Evolutionary conservation across 1,140 invertebrate species (phyloP).

Genomic region (Diorhabda carinulata): DNA sequence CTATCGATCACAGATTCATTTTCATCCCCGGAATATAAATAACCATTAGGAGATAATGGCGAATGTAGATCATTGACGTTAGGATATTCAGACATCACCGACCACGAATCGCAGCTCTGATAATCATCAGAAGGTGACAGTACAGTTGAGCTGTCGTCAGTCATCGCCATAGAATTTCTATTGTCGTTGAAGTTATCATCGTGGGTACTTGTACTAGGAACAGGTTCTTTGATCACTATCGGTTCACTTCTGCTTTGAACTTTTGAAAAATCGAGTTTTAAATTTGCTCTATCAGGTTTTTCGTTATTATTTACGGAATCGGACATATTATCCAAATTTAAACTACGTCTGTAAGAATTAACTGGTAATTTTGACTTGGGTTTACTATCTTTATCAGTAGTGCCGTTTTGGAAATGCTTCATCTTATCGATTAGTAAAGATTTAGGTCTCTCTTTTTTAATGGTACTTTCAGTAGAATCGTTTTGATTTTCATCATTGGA

Average conservation of each 20-base stretch:
- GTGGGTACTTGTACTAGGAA: slow-evolving; percentile 46
- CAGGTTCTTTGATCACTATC: slow-evolving; percentile 51
- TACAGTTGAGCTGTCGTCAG: slow-evolving; percentile 47
- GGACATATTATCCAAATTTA: slow-evolving; percentile 38
- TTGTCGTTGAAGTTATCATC: slow-evolving; percentile 48
- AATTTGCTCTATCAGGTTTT: slow-evolving; percentile 49
- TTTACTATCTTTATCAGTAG: slow-evolving; percentile 30
- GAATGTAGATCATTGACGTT: slow-evolving; percentile 46
- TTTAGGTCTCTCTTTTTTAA: slow-evolving; percentile 33
- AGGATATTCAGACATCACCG: slow-evolving; percentile 59
- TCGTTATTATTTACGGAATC: slow-evolving; percentile 27
- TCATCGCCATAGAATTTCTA: slow-evolving; percentile 44
- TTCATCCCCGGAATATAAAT: slow-evolving; percentile 43
- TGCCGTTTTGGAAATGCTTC: slow-evolving; percentile 33
- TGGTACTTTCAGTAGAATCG: slow-evolving; percentile 19
- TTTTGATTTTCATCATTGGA: slow-evolving; percentile 13
- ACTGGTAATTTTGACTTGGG: slow-evolving; percentile 42
- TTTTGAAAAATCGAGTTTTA: slow-evolving; percentile 66
- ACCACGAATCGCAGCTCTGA: slow-evolving; percentile 65
- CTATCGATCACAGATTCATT: slow-evolving; percentile 66
- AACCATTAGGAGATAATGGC: slow-evolving; percentile 53
- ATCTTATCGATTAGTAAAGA: slow-evolving; percentile 35
- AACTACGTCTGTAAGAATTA: slow-evolving; percentile 39
- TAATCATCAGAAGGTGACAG: slow-evolving; percentile 60
- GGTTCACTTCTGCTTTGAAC: slow-evolving; percentile 53